Evolutionary conservation across 2,797 vertebrate genomes (phyloP).

Genomic region (Ispidina lecontei): DNA sequence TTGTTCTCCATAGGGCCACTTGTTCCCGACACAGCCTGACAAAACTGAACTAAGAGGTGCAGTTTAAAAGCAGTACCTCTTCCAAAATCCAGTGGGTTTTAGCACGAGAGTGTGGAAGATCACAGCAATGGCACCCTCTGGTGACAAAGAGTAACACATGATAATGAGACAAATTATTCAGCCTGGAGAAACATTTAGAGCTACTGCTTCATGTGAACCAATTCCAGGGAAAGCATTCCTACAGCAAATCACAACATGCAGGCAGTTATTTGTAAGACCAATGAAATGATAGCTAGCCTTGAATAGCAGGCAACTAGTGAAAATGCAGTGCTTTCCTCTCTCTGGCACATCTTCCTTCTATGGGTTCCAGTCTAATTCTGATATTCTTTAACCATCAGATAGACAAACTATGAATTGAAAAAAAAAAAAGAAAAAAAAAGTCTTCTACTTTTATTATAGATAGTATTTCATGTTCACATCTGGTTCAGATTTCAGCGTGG

Average conservation of each 20-base stretch:
- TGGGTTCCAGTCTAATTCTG: background rate
- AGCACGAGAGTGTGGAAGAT: background rate
- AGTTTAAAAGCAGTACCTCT: background rate
- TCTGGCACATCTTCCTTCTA: background rate
- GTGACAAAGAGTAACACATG: slow-evolving; percentile 12
- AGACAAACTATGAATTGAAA: background rate
- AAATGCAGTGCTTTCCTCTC: background rate
- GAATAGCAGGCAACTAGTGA: background rate
- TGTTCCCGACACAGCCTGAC: background rate
- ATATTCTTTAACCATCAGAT: background rate
- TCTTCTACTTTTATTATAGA: background rate
- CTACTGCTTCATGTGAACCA: background rate
- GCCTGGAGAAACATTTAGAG: background rate
- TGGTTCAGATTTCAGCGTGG: background rate
- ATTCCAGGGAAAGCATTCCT: background rate
- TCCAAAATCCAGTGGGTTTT: background rate
- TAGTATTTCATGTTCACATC: background rate
- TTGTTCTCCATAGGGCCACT: background rate
- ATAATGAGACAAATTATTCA: background rate
- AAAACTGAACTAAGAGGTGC: background rate
- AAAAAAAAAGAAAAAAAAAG: background rate
- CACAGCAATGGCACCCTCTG: slow-evolving; percentile 46
- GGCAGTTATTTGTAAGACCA: background rate
- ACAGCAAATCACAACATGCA: background rate
- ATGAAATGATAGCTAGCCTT: background rate